phyloP scores from a whole-genome alignment of 2,113 vertebrate species.

The Bos indicus region DNA sequence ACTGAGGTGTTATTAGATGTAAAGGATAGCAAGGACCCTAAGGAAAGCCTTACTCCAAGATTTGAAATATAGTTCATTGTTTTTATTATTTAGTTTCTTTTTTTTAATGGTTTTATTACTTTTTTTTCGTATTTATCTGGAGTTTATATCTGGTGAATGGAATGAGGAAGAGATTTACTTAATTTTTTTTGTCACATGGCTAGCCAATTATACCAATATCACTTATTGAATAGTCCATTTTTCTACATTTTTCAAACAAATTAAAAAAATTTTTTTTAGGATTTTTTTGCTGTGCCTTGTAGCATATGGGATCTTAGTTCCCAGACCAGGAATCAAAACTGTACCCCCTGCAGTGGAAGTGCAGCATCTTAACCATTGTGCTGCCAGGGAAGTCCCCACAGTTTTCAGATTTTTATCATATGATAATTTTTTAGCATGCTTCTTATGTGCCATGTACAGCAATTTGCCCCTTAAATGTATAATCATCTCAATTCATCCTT shows the following conservation, averaged over 20 bases:
- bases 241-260: neutral
- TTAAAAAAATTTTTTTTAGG: neutral
- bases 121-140: neutral
- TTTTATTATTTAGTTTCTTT: neutral
- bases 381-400: neutral
- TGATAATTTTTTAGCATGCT: neutral
- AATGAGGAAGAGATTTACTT: neutral
- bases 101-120: neutral
- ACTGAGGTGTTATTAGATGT: neutral
- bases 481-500: neutral
- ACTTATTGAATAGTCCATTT: neutral
- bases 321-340: neutral
- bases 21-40: neutral
- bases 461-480: neutral
- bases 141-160: neutral
- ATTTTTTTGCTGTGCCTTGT: neutral
- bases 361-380: neutral
- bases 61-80: conserved; percentile 15
- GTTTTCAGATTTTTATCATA: neutral
- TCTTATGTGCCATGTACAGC: neutral
- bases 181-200: conserved; percentile 6
- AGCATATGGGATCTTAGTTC: neutral
- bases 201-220: neutral
- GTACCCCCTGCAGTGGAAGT: neutral
- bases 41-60: neutral